A percentile compares a stretch with the other conserved stretches of the same genome.
Evolutionary conservation across 2,113 vertebrate species (phyloP).

Genomic region (rat (Rattus norvegicus)): GRCr8 NC_086033.1:11171501-11172000

Average conservation of each 20-base stretch:
- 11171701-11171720: background rate
- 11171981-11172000: background rate
- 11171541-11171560: background rate
- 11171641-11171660: background rate
- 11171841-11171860: background rate
- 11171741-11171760: background rate
- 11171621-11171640: background rate
- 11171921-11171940: background rate
- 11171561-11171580: background rate
- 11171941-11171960: background rate
- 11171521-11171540: background rate
- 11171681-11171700: background rate
- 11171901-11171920: background rate
- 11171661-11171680: background rate
- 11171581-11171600: background rate
- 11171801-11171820: slow-evolving; percentile 11
- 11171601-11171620: background rate
- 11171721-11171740: background rate
- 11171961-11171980: background rate
- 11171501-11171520: background rate
- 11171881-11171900: background rate
- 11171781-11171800: too few species aligned
- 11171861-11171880: background rate
- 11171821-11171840: background rate
- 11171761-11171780: background rate